phyloP scores from a whole-genome alignment of 2,888 invertebrate genomes.

The Drosophila kuntzei region DNA sequence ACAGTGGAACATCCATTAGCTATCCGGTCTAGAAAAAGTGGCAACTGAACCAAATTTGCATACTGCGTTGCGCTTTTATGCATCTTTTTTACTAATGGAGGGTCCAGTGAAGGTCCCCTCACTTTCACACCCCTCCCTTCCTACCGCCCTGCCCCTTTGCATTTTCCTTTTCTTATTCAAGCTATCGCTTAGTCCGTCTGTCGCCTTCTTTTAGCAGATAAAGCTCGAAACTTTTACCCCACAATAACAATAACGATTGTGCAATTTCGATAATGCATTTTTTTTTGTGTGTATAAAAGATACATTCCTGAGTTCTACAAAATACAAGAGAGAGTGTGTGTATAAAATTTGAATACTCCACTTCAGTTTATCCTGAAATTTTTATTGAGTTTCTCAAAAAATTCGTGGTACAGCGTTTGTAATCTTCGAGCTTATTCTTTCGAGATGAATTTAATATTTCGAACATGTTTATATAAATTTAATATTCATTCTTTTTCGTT shows the following conservation, averaged over 20 bases:
- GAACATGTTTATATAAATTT: background rate
- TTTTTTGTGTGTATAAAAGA: constrained; percentile 43
- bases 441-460: background rate
- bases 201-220: constrained; percentile 52
- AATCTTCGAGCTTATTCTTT: background rate
- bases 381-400: background rate
- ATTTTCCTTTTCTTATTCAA: constrained; percentile 19
- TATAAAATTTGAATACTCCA: constrained; percentile 23
- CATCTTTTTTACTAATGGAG: constrained; percentile 61
- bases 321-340: background rate
- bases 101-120: constrained; percentile 30
- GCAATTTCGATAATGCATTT: constrained; percentile 79
- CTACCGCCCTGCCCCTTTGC: background rate
- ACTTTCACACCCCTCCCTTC: background rate
- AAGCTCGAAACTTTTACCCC: constrained; percentile 70
- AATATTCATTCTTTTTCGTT: too few species aligned
- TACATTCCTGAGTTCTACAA: constrained; percentile 16
- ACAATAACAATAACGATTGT: constrained; percentile 76
- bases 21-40: constrained; percentile 35
- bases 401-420: background rate
- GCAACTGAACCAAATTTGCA: constrained; percentile 68
- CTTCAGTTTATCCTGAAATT: background rate
- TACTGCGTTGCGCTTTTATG: constrained; percentile 51
- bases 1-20: constrained; percentile 51
- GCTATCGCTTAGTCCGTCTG: constrained; percentile 32